Evolutionary conservation across 2,888 invertebrate genomes (phyloP).

Genomic region (Muscina levida): DNA sequence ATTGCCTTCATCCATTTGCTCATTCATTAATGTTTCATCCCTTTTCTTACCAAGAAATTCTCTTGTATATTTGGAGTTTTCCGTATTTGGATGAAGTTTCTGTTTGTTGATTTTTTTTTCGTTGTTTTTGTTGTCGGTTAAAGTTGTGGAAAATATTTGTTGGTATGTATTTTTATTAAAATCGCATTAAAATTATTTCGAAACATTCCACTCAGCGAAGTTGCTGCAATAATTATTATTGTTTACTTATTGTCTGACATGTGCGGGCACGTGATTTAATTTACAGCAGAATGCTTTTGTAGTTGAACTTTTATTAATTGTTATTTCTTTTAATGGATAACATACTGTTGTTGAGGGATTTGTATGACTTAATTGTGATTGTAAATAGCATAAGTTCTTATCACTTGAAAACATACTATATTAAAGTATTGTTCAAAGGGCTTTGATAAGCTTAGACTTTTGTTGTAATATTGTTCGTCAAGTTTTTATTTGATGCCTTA

Average conservation of each 20-base stretch:
- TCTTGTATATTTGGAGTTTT: background rate
- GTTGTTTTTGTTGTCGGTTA: background rate
- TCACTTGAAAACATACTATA: too few relatives aligned
- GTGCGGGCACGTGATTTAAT: slow-evolving; percentile 6
- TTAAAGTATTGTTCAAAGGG: too few relatives aligned
- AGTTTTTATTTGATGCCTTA: too few relatives aligned
- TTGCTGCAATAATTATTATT: slow-evolving; percentile 23
- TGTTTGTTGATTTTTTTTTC: slow-evolving; percentile 6
- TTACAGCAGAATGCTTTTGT: background rate
- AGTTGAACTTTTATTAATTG: too few relatives aligned
- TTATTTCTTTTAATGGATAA: too few relatives aligned
- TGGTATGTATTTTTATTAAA: slow-evolving; percentile 56
- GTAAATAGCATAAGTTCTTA: too few relatives aligned
- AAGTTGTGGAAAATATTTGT: slow-evolving; percentile 30
- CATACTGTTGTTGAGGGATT: too few relatives aligned
- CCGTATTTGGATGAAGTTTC: background rate
- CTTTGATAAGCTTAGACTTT: too few relatives aligned
- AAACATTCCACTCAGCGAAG: background rate
- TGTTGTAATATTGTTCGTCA: too few relatives aligned
- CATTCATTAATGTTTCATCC: slow-evolving; percentile 61
- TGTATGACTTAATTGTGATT: too few relatives aligned
- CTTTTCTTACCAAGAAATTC: slow-evolving; percentile 28
- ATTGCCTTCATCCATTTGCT: slow-evolving; percentile 41
- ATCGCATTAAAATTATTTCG: slow-evolving; percentile 48
- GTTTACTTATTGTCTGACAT: background rate